Conservation (phyloP, 2,888 invertebrate genomes). For the Idaea biselata region DNA sequence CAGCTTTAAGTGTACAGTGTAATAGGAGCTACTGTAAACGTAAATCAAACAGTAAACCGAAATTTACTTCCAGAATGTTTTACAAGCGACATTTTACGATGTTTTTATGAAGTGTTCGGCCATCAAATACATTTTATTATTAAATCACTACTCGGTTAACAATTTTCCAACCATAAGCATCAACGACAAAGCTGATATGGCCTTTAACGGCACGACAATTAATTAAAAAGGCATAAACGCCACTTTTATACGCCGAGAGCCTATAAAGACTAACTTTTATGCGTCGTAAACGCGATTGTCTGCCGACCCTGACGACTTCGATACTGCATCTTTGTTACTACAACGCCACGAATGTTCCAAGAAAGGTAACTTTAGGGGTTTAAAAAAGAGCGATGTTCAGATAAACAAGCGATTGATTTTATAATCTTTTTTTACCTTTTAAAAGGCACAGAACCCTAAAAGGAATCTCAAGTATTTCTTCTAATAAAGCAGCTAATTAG, state of each 20-base stretch:
- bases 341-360: slow-evolving; percentile 40
- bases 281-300: slow-evolving; percentile 80
- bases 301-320: slow-evolving; percentile 66
- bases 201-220: slow-evolving; percentile 76
- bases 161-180: slow-evolving; percentile 70
- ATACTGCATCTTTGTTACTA: slow-evolving; percentile 48
- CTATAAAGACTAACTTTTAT: slow-evolving; percentile 82
- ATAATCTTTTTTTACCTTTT: too few species aligned
- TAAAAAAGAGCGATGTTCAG: slow-evolving; percentile 36
- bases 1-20: neutral
- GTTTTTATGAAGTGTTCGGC: slow-evolving; percentile 66
- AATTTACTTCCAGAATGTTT: slow-evolving; percentile 46
- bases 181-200: slow-evolving; percentile 72
- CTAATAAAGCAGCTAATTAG: neutral
- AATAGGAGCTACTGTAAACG: slow-evolving; percentile 17
- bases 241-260: slow-evolving; percentile 76
- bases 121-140: slow-evolving; percentile 71
- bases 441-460: too few species aligned
- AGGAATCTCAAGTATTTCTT: neutral
- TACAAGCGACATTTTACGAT: slow-evolving; percentile 58
- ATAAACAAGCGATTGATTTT: neutral
- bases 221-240: slow-evolving; percentile 79
- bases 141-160: slow-evolving; percentile 73
- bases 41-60: slow-evolving; percentile 38
- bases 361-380: slow-evolving; percentile 43